Evolutionary conservation across 2,113 vertebrate genomes (phyloP).

Genomic region (Chaetops frenatus): DNA sequence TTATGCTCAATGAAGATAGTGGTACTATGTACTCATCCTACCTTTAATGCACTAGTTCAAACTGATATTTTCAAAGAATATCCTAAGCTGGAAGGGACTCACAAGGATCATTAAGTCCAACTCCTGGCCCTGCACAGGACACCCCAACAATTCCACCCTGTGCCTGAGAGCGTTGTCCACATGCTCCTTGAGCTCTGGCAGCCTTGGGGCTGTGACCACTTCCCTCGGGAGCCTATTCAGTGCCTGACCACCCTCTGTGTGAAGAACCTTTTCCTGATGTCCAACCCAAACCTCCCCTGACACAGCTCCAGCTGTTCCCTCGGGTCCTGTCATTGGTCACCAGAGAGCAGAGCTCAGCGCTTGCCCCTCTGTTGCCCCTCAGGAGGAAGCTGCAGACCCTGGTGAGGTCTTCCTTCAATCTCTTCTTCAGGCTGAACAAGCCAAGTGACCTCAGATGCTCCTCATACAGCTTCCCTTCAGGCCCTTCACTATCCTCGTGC

Average conservation of each 20-base stretch:
- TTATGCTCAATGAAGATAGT: background rate
- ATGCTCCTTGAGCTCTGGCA: background rate
- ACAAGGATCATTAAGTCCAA: background rate
- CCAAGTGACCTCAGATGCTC: background rate
- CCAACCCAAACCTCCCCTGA: background rate
- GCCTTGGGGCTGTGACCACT: background rate
- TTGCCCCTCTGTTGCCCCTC: background rate
- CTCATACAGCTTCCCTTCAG: background rate
- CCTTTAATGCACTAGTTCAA: background rate
- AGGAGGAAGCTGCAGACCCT: background rate
- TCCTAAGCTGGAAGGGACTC: background rate
- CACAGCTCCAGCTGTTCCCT: background rate
- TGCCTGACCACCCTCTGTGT: background rate
- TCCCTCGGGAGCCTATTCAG: background rate
- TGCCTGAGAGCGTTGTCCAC: background rate
- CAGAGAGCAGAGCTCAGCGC: background rate
- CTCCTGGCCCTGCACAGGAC: background rate
- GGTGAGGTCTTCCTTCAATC: background rate
- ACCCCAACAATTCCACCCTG: background rate
- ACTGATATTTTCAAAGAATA: background rate
- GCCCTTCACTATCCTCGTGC: background rate
- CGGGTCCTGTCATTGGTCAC: background rate
- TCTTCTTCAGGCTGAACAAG: background rate
- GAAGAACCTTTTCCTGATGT: background rate
- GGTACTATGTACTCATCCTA: background rate